These are phyloP conservation scores for Octomys mimax DNA, from an alignment of 2,797 vertebrate species.

Conservation along the genomic window DNA sequence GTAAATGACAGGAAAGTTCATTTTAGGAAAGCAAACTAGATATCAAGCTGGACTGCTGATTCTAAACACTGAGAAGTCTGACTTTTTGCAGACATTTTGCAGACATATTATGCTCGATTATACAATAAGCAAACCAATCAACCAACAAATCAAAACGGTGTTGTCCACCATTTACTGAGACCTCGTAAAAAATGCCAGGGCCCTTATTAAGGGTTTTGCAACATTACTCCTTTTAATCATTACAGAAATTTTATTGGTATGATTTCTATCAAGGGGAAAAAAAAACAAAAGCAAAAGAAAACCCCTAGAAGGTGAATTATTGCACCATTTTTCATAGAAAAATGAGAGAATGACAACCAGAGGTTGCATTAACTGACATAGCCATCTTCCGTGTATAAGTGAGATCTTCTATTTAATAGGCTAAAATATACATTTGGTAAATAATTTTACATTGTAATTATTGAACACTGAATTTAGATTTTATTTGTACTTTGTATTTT, in stretches of 20 bases:
- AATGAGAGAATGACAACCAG: neutral
- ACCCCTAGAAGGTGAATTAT: neutral
- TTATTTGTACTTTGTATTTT: neutral
- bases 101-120: neutral
- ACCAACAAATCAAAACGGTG: neutral
- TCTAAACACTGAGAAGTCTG: slow-evolving; percentile 16
- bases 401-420: neutral
- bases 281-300: neutral
- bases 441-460: slow-evolving; percentile 44
- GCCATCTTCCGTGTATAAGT: neutral
- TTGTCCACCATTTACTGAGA: neutral
- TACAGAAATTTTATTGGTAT: neutral
- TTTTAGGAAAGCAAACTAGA: slow-evolving; percentile 42
- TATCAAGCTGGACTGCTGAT: slow-evolving; percentile 30
- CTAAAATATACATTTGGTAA: neutral
- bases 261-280: neutral
- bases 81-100: slow-evolving; percentile 30
- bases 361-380: neutral
- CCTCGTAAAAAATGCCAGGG: neutral
- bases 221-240: neutral
- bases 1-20: slow-evolving; percentile 47
- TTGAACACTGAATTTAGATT: slow-evolving; percentile 38
- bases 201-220: neutral
- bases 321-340: neutral
- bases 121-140: neutral